Percentiles rank a stretch among this genome's conserved stretches.
Conservation (phyloP, 2,113 vertebrate species). For the Scophthalmus maximus region DNA sequence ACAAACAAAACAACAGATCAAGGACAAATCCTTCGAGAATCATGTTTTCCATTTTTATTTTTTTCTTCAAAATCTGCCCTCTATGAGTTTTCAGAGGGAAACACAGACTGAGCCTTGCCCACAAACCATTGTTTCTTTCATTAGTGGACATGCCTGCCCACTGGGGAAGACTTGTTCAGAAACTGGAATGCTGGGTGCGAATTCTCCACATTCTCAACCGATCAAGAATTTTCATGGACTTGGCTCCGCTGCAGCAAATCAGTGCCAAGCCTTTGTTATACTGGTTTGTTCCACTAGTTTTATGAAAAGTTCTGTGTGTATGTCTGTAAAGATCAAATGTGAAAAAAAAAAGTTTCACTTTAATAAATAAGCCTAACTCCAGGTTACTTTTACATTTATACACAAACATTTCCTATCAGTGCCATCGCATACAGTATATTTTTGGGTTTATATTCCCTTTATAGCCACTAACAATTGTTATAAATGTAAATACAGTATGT, state of each 20-base stretch:
- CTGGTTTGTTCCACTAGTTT: slow-evolving; percentile 65
- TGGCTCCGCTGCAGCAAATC: slow-evolving; percentile 55
- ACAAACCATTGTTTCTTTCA: slow-evolving; percentile 72
- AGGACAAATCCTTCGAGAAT: slow-evolving; percentile 65
- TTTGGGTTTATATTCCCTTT: slow-evolving; percentile 68
- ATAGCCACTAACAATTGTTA: slow-evolving; percentile 24
- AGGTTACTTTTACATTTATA: slow-evolving; percentile 54
- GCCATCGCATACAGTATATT: slow-evolving; percentile 69
- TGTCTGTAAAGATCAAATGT: slow-evolving; percentile 39
- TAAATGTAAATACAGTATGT: slow-evolving; percentile 23
- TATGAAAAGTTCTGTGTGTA: slow-evolving; percentile 52
- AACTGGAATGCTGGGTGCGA: slow-evolving; percentile 54
- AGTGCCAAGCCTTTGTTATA: slow-evolving; percentile 60
- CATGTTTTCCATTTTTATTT: slow-evolving; percentile 40
- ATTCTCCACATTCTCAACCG: slow-evolving; percentile 73
- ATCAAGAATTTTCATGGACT: slow-evolving; percentile 72
- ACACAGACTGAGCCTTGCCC: slow-evolving; percentile 52
- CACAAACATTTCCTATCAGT: slow-evolving; percentile 59
- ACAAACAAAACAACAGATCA: slow-evolving; percentile 69
- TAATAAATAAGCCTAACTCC: slow-evolving; percentile 22
- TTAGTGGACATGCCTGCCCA: slow-evolving; percentile 67
- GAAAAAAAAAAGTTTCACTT: slow-evolving; percentile 51
- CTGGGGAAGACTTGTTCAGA: slow-evolving; percentile 58
- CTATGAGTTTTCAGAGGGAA: slow-evolving; percentile 69
- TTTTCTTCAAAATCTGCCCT: slow-evolving; percentile 57